Conservation (phyloP, 2,113 vertebrate species). For the Emberiza fucata region DNA sequence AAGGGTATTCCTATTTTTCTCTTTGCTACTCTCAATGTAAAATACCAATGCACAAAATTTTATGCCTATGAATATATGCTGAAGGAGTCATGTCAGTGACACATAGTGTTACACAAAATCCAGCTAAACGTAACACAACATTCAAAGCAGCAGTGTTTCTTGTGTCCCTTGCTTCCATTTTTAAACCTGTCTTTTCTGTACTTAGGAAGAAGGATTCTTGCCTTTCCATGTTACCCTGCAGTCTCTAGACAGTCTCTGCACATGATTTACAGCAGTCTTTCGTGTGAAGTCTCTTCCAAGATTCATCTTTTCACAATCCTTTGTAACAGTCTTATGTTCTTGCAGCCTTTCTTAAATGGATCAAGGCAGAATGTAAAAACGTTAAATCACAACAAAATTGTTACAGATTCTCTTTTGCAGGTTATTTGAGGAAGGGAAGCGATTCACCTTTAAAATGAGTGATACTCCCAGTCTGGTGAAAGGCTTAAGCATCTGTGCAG, state of each 20-base stretch:
- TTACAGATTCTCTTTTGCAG: not conserved
- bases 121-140: constrained; percentile 2
- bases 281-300: not conserved
- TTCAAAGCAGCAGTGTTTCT: constrained; percentile 8
- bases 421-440: not conserved
- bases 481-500: not conserved
- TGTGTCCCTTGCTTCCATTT: constrained; percentile 3
- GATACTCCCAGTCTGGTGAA: not conserved
- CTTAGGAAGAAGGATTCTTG: constrained; percentile 17
- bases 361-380: not conserved
- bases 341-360: not conserved
- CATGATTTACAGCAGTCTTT: constrained; percentile 6
- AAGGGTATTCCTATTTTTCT: not conserved
- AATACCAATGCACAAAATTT: not conserved
- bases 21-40: not conserved
- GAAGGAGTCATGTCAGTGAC: constrained; percentile 23
- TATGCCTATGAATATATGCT: not conserved
- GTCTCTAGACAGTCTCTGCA: not conserved
- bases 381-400: not conserved
- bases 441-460: not conserved
- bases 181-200: not conserved
- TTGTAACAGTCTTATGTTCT: constrained; percentile 4
- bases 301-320: not conserved
- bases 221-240: not conserved
- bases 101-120: not conserved